phyloP scores from a whole-genome alignment of 2,797 vertebrate species.

The Monodelphis domestica region DNA sequence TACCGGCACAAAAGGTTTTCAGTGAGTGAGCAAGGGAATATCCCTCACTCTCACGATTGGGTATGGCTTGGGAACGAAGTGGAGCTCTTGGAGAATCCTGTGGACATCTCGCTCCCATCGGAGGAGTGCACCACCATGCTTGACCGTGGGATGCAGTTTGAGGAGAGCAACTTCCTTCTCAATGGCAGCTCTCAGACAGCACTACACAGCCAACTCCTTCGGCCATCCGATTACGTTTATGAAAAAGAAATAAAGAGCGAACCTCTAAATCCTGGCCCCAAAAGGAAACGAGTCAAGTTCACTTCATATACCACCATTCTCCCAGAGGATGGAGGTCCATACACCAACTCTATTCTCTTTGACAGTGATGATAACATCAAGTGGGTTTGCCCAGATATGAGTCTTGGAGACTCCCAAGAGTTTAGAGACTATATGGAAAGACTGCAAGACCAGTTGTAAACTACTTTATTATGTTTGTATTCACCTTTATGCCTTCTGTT shows the following conservation, averaged over 20 bases:
- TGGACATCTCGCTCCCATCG: conserved; percentile 87
- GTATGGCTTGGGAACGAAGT: conserved; percentile 97
- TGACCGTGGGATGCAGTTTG: conserved; percentile 91
- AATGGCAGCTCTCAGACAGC: conserved; percentile 90
- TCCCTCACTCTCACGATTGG: conserved; percentile 98
- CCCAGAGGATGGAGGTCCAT: conserved; percentile 92
- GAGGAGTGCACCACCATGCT: conserved; percentile 94
- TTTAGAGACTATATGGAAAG: conserved; percentile 98
- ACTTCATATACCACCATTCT: conserved; percentile 97
- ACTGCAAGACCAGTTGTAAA: conserved; percentile 98
- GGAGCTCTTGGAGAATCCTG: conserved; percentile 91
- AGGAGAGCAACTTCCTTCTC: conserved; percentile 96
- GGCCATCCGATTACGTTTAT: conserved; percentile 90
- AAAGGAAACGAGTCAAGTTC: conserved; percentile 97
- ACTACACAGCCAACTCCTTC: conserved; percentile 90
- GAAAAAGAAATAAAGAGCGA: conserved; percentile 91
- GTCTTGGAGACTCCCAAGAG: conserved; percentile 93
- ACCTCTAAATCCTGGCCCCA: conserved; percentile 90
- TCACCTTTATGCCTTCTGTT: conserved; percentile 92
- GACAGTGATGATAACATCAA: conserved; percentile 96
- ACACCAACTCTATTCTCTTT: conserved; percentile 91
- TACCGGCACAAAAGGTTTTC: conserved; percentile 97
- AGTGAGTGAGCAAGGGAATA: conserved; percentile 93
- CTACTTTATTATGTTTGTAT: conserved; percentile 86
- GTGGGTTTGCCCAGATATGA: conserved; percentile 98